Evolutionary conservation across 2,113 vertebrate species (phyloP), one percentile per base, ranked within the genome.

Genomic region (Rhadina sibilatrix): DNA sequence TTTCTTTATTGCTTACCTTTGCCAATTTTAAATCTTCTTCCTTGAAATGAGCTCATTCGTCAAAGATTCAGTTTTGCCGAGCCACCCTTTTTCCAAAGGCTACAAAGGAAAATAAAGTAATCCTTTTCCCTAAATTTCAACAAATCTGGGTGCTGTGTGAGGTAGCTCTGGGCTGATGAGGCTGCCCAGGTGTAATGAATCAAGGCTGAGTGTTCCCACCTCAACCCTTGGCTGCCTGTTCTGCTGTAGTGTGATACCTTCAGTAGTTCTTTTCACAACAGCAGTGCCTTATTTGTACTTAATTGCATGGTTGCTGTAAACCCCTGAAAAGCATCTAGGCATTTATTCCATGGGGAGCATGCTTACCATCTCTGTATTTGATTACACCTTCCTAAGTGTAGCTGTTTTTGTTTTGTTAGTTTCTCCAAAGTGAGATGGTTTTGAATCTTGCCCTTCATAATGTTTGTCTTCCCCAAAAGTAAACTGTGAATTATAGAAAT

Each of bases 111-210:
- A 46, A 38, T 4, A 9, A 5, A 53, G 1, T 5, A 16, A 14
- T 30, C 0, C 4, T 15, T 71, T 66, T 35, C 47, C 64, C 38
- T 70, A n/a, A 5, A 68, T 31, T 52, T 33, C 24, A 19, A 17
- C 31, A 70, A 82, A 35, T 14, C 27, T 2, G 2, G n/a, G 11
- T 46, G 16, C 18, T 1, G 0, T 20, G 1, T 22, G 18, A 56
- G 7, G 27, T 87, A 46, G 35, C 12, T 11, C 23, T 70, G 52
- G 33, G 69, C 38, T 89, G 38, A 46, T 21, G 16, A 38, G 61
- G 53, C 46, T 75, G 38, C 69, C 46, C 78, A 38, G 20, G 20
- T 75, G n/a, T 25, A 27, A 5, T n/a, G 30, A 68, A 10, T 60
- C 9, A 6, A 23, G 27, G 31, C 52, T 81, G 52, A 23, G 59